Conservation (phyloP, 2,797 vertebrate genomes). For the Melanogrammus aeglefinus region DNA sequence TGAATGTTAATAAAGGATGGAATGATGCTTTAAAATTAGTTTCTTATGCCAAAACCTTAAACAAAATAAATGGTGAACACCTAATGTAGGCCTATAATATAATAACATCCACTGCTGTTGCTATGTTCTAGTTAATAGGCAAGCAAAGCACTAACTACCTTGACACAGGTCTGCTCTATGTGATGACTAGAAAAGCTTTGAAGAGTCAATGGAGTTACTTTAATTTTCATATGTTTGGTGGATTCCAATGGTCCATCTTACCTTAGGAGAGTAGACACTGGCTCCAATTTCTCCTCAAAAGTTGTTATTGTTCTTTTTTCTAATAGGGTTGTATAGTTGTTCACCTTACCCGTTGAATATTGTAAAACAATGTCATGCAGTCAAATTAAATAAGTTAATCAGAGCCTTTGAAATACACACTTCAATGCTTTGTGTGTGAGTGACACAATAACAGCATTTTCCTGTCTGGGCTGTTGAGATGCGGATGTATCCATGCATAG, state of each 20-base stretch:
- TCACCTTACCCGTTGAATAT: too few species aligned
- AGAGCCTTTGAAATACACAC: too few species aligned
- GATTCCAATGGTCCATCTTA: neutral
- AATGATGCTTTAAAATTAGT: neutral
- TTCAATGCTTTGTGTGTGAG: neutral
- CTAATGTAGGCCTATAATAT: neutral
- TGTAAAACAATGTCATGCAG: too few species aligned
- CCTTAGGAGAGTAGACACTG: neutral
- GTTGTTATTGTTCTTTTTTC: too few species aligned
- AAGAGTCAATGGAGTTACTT: neutral
- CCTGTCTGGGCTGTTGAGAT: neutral
- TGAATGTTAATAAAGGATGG: neutral
- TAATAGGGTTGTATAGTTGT: too few species aligned
- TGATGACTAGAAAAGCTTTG: neutral
- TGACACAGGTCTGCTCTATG: neutral
- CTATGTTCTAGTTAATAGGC: neutral
- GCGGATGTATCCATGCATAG: too few species aligned
- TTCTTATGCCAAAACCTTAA: too few species aligned
- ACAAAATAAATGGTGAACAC: neutral
- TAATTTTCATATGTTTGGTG: neutral
- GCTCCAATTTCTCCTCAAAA: too few species aligned
- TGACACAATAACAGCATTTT: neutral
- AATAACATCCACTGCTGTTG: neutral
- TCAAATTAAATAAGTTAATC: neutral
- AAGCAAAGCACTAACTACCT: neutral